Base-by-base conservation (phyloP, 2,888 invertebrate species). In the Euphydryas editha region DNA sequence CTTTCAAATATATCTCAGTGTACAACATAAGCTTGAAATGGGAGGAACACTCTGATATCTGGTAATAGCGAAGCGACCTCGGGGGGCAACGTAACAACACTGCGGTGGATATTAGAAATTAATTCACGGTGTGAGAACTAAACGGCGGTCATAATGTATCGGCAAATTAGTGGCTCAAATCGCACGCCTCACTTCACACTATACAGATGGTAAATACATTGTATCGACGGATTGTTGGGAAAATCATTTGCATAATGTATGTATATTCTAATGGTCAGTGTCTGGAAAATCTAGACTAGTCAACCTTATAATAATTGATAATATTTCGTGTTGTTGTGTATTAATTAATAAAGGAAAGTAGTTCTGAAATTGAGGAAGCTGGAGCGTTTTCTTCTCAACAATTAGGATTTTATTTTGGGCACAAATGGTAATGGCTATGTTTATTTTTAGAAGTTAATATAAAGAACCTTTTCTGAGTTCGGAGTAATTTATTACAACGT, bases 121-220 rank as follows among this genome's bases (percentile, higher is more conserved):
- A 30, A 54, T 54, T 54, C n/a, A 36, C 36, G 36, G 2, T 24
- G 30, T 21, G 54, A 54, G 54, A 36, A 54, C 54, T 17, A 36
- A 54, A 30, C 54, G 30, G 54, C n/a, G 36, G 36, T 36, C 54
- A 36, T 36, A 30, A 54, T 36, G 17, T 30, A 54, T 54, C 30
- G 54, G 30, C 30, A 54, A 54, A 54, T 54, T 54, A 54, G 30
- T 54, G 54, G 36, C 17, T 54, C 13, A 15, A n/a, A 51, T 1
- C 15, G 24, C 24, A 24, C 7, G 24, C 51, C 47, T 47, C 20
- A 20, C 47, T 10, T 47, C 47, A 47, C 47, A 47, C 18, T 47
- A 20, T 47, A 20, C 11, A 47, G 20, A 47, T 2, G 11, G 47
- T 11, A 47, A 47, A 47, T 47, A 20, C 18, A 47, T 47, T 47